Evolutionary conservation across 2,888 invertebrate genomes (phyloP).

Genomic region (Leptinotarsa rubiginosa): DNA sequence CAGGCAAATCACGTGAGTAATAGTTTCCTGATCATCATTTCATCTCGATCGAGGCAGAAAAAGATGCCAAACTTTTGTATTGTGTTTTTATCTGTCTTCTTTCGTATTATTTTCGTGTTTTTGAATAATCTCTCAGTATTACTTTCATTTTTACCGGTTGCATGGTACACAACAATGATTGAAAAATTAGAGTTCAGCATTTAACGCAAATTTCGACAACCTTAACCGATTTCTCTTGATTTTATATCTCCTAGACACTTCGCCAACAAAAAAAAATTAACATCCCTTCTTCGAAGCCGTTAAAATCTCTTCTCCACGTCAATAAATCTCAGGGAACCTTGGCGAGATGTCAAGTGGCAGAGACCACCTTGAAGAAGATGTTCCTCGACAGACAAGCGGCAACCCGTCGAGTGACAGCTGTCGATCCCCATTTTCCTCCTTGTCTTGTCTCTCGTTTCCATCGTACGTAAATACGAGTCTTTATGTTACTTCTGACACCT

Average conservation of each 20-base stretch:
- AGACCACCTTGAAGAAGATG: conserved; percentile 63
- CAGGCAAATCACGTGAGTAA: too few relatives aligned
- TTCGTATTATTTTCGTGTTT: too few relatives aligned
- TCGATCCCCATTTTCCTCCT: conserved; percentile 44
- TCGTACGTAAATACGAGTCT: conserved; percentile 21
- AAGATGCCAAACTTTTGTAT: too few relatives aligned
- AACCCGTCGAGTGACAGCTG: conserved; percentile 62
- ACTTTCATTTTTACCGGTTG: neutral
- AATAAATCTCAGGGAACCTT: conserved; percentile 44
- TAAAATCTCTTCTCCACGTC: conserved; percentile 35
- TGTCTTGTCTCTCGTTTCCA: conserved; percentile 22
- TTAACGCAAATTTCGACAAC: neutral
- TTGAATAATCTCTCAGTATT: neutral
- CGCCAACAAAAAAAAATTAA: conserved; percentile 39
- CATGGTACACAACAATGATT: too few relatives aligned
- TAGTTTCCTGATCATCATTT: too few relatives aligned
- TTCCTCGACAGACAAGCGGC: conserved; percentile 57
- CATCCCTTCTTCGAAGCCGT: conserved; percentile 43
- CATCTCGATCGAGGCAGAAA: too few relatives aligned
- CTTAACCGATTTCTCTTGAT: neutral
- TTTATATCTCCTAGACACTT: conserved; percentile 28
- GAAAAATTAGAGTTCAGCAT: neutral
- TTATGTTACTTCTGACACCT: conserved; percentile 19
- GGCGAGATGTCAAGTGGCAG: conserved; percentile 45
- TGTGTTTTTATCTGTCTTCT: too few relatives aligned